Evolutionary conservation across 2,113 vertebrate genomes (phyloP).

Genomic region (Rhinopomastus cyanomelas): DNA sequence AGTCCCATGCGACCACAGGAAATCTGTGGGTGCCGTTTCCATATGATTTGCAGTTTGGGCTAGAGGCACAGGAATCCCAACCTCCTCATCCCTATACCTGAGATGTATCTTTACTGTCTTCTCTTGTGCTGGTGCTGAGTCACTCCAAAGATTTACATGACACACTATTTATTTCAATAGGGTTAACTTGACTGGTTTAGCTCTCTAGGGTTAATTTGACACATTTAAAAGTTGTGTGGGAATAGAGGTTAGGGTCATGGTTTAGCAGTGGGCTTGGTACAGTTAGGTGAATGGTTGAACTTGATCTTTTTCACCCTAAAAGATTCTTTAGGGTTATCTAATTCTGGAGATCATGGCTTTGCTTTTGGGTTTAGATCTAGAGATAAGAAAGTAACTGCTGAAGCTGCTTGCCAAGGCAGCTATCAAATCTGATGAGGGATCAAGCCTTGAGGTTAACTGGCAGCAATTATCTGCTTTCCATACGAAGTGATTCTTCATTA

Average conservation of each 20-base stretch:
- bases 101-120: background rate
- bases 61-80: background rate
- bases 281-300: too few species aligned
- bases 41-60: background rate
- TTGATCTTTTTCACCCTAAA: too few species aligned
- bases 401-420: constrained; percentile 23
- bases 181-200: background rate
- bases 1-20: background rate
- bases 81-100: background rate
- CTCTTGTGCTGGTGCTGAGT: background rate
- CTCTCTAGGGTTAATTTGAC: too few species aligned
- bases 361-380: background rate
- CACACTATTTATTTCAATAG: background rate
- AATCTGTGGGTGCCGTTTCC: background rate
- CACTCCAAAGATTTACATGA: background rate
- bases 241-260: too few species aligned
- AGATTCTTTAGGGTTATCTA: background rate
- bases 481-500: background rate
- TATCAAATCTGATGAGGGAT: constrained; percentile 50
- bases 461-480: constrained; percentile 17
- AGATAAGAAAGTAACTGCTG: background rate
- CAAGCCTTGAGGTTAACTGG: constrained; percentile 39
- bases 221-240: too few species aligned
- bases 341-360: background rate
- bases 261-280: too few species aligned